Percentiles rank a stretch among this genome's conserved stretches.
Evolutionary conservation across 1,140 invertebrate species (phyloP).

Genomic region (Drosophila sp.): DNA sequence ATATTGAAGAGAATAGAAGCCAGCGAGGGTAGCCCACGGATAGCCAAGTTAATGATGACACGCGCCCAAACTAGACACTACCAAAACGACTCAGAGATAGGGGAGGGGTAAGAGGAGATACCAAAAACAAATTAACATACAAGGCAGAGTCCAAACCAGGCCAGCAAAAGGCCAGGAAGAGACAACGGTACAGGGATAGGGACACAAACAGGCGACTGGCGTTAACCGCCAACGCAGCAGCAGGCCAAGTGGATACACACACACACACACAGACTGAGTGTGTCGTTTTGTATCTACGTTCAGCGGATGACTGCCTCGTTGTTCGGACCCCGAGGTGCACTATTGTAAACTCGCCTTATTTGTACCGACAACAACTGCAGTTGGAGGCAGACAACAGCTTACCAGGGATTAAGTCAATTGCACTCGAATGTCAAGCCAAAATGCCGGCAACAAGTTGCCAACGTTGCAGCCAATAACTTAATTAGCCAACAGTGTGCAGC

Average conservation of each 20-base stretch:
- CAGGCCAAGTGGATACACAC: conserved; percentile 32
- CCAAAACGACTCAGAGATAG: conserved; percentile 9
- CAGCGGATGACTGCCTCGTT: conserved; percentile 15
- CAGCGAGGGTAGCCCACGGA: conserved; percentile 1
- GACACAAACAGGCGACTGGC: conserved; percentile 22
- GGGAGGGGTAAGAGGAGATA: conserved; percentile 46
- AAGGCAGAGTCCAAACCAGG: conserved; percentile 37
- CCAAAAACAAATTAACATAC: conserved; percentile 79
- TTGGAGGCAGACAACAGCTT: conserved; percentile 49
- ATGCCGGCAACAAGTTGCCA: conserved; percentile 77
- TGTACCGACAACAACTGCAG: conserved; percentile 65
- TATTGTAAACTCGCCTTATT: conserved; percentile 75
- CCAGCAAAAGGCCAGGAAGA: not conserved
- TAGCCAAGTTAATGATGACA: conserved; percentile 77
- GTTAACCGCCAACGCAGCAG: conserved; percentile 51
- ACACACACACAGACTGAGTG: not conserved
- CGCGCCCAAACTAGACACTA: conserved; percentile 69
- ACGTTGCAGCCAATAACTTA: conserved; percentile 73
- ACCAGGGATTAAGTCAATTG: conserved; percentile 76
- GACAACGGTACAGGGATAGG: conserved; percentile 2
- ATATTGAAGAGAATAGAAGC: too few relatives aligned
- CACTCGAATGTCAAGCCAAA: conserved; percentile 75
- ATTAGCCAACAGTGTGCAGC: conserved; percentile 48
- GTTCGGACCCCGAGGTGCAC: conserved; percentile 45
- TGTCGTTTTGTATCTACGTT: conserved; percentile 4